Conservation (phyloP, 2,888 invertebrate species). For the Aporophyla lueneburgensis region DNA sequence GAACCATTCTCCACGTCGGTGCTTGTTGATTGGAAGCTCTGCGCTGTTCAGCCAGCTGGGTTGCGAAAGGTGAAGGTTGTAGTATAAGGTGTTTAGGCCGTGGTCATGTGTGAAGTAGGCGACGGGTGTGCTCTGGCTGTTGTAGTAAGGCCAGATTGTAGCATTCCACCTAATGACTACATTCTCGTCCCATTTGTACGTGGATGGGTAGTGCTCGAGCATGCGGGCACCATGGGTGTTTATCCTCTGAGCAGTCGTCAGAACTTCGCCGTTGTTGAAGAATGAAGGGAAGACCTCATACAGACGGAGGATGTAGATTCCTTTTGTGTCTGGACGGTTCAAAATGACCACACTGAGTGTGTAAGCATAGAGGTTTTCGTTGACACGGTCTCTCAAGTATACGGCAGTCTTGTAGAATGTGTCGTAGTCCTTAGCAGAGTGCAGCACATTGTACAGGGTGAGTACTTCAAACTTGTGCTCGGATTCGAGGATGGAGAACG, state of each 20-base stretch:
- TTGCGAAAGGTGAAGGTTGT: constrained; percentile 91
- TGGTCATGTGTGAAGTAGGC: constrained; percentile 94
- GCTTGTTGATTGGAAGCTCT: constrained; percentile 88
- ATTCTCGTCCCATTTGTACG: constrained; percentile 84
- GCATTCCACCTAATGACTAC: constrained; percentile 92
- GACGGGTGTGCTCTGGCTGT: constrained; percentile 90
- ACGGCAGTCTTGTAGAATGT: constrained; percentile 93
- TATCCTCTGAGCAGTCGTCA: constrained; percentile 92
- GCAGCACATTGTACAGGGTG: constrained; percentile 92
- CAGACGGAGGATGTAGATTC: constrained; percentile 92
- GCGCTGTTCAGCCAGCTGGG: constrained; percentile 92
- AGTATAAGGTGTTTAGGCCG: constrained; percentile 92
- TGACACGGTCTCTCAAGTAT: constrained; percentile 92
- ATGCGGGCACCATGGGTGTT: constrained; percentile 81
- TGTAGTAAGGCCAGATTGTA: constrained; percentile 90
- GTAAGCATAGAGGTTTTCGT: constrained; percentile 93
- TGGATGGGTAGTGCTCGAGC: constrained; percentile 78
- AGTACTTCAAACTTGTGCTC: constrained; percentile 91
- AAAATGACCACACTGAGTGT: constrained; percentile 91
- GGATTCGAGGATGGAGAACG: constrained; percentile 91
- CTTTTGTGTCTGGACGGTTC: constrained; percentile 92
- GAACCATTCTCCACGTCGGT: constrained; percentile 92
- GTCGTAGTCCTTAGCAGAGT: constrained; percentile 93
- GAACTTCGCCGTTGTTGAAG: constrained; percentile 93
- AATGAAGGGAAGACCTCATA: constrained; percentile 94